Base-by-base conservation (phyloP, 2,113 vertebrate genomes). In the Psilopogon haemacephalus region DNA sequence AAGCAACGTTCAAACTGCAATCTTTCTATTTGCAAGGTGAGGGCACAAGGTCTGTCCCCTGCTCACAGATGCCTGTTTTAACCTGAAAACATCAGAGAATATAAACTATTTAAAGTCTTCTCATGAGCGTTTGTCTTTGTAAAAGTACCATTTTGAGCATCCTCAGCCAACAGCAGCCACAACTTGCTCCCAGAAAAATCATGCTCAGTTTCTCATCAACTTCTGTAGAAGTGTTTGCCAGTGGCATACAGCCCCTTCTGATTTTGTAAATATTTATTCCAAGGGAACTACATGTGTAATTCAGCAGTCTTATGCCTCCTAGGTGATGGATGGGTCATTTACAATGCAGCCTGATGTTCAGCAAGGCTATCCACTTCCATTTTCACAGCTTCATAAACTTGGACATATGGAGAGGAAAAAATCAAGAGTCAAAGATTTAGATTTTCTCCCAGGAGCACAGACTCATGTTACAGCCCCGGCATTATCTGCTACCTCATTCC, bases 381-480 rank as follows among this genome's bases (percentile, higher is more conserved):
- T 82, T 83, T 81, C 71, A 84, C 19, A 74, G 42, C 35, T 76
- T 84, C 46, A 28, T 17, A 27, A 27, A 18, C 19, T 27, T 50
- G 30, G 37, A 38, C 27, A 33, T 11, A 37, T 21, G 16, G 19
- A 76, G 21, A 86, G 10, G 8, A 91, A 90, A 78, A 19, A 54
- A 23, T 48, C 46, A 23, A 23, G 46, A 48, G 46, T 42, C 40
- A 74, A 59, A 82, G 26, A 11, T 3, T 48, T 85, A 17, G 9
- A 63, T 58, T 87, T 89, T 42, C 18, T 65, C 42, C 38, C 21
- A 58, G 19, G 4, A 20, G 7, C 48, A 85, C 50, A 84, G 27
- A 38, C 3, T 32, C 37, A 14, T 0, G 2, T 44, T 14, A 15
- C 19, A 9, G 9, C 4, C n/a, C 6, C 33, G 23, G 33, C 8